Base-by-base conservation (phyloP, 2,113 vertebrate species). In the Eonycteris spelaea region DNA sequence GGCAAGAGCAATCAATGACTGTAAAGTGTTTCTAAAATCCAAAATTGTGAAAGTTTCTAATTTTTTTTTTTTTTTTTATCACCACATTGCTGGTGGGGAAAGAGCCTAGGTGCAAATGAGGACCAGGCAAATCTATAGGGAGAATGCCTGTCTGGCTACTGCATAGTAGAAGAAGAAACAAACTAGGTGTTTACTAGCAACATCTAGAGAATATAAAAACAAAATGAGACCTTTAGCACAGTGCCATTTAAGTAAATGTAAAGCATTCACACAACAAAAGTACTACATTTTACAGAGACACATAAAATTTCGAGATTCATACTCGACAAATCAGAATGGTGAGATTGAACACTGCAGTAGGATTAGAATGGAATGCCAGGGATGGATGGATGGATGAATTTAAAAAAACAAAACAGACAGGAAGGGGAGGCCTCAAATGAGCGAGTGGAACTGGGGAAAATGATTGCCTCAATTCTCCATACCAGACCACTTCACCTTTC, bases 321-420 rank as follows among this genome's bases (percentile, higher is more conserved):
- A 77, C 30, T 35, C 30, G 80, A 38, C 30, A 21, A 45, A 57
- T 80, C 59, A 68, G 38, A 65, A 61, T 85, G 38, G 6, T 82
- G 13, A 26, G 67, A 35, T 30, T 65, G 6, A 59, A 75, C 2
- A 71, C 19, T n/a, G 2, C 13, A 78, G 5, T 51, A 38, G n/a
- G 26, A 57, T 43, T 61, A 61, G n/a, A 26, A 63, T 35, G 65
- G 19, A 83, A 57, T 85, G 48, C 15, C 28, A 9, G 51, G 24
- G 73, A 9, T 53, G 21, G 18, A 18, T 43, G 63, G 40, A 70
- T 59, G 57, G 57, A 59, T 48, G n/a, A 16, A 70, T 30, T 79
- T 87, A 11, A 65, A 84, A 97, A 97, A 83, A 40, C 55, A 12
- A 68, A 70, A 53, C 19, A 89, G 45, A 91, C 21, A 59, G 18